phyloP scores from a whole-genome alignment of 2,113 vertebrate species.

The Acanthochromis polyacanthus region DNA sequence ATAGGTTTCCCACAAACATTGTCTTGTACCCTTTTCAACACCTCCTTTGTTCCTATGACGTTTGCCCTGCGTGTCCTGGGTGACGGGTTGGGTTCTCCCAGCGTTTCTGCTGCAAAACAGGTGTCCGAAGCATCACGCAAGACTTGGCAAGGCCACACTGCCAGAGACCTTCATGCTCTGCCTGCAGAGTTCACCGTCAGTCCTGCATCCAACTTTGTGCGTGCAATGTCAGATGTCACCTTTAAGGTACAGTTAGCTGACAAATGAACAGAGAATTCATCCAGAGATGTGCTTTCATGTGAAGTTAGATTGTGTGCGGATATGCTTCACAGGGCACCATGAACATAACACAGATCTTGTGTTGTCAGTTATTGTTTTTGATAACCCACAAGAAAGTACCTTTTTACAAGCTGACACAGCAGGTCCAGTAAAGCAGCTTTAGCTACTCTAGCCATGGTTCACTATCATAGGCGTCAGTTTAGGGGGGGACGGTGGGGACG shows the following conservation, averaged over 20 bases:
- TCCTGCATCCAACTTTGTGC: constrained; percentile 81
- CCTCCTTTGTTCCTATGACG: constrained; percentile 86
- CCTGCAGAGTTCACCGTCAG: constrained; percentile 87
- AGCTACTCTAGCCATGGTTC: too few species aligned
- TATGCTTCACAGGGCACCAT: too few species aligned
- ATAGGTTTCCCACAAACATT: constrained; percentile 88
- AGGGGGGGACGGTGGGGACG: too few species aligned
- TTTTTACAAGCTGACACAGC: too few species aligned
- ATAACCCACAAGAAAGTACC: too few species aligned
- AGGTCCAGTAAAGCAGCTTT: too few species aligned
- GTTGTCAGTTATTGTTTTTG: too few species aligned
- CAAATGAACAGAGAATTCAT: neutral
- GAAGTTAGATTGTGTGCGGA: too few species aligned
- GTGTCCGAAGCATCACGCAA: constrained; percentile 29
- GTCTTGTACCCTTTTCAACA: constrained; percentile 87
- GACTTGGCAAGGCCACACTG: constrained; percentile 66
- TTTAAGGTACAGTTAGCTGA: constrained; percentile 81
- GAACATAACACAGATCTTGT: too few species aligned
- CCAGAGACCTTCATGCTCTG: neutral
- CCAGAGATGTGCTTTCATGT: too few species aligned
- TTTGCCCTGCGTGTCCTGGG: constrained; percentile 87
- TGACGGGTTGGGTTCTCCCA: constrained; percentile 82
- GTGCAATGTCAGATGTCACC: constrained; percentile 70
- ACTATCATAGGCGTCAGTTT: too few species aligned
- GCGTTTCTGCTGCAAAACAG: constrained; percentile 71